Evolutionary conservation across 1,140 invertebrate genomes (phyloP), one percentile per base, ranked within the genome.

Genomic region (Cheumatopsyche charites): DNA sequence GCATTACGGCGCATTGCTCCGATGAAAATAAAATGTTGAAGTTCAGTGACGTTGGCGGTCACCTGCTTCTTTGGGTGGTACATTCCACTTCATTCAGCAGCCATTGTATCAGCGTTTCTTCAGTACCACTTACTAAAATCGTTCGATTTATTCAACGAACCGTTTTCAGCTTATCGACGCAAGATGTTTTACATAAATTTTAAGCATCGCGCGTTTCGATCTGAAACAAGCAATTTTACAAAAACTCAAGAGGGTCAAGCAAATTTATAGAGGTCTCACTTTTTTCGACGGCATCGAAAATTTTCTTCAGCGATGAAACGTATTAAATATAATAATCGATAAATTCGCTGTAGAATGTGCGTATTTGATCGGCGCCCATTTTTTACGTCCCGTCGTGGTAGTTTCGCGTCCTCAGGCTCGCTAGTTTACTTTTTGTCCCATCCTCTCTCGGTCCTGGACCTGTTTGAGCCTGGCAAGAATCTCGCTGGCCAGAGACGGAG

Each of bases 31-130:
- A 58, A 58, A 25, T 25, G 1, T 58, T 25, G 9, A 58, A 58
- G 55, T 58, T 58, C 55, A 58, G 55, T 58, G 55, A 58, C 55
- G 55, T 58, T 23, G 49, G 21, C 21, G 49, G 9, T 55, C 49
- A 23, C 21, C 55, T 47, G 55, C 55, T 58, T 58, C 55, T 58
- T 58, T 25, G 55, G 29, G 55, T 58, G 55, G 55, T 58, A 58
- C 55, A 58, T 70, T 58, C 42, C 62, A 42, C 61, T 63, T 70
- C 66, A 25, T 58, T 55, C 45, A 66, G 61, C 45, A 66, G 61
- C 67, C 66, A 62, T 36, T 47, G 62, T 61, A 58, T 62, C 47
- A 42, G 61, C 45, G 66, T 41, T 49, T 62, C 42, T 70, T 29
- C 29, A 36, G 29, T 36, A 4, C 9, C 29, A 36, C 29, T 36